Base-by-base conservation (phyloP, 1,140 invertebrate species). In the Zeugodacus cucurbitae region DNA sequence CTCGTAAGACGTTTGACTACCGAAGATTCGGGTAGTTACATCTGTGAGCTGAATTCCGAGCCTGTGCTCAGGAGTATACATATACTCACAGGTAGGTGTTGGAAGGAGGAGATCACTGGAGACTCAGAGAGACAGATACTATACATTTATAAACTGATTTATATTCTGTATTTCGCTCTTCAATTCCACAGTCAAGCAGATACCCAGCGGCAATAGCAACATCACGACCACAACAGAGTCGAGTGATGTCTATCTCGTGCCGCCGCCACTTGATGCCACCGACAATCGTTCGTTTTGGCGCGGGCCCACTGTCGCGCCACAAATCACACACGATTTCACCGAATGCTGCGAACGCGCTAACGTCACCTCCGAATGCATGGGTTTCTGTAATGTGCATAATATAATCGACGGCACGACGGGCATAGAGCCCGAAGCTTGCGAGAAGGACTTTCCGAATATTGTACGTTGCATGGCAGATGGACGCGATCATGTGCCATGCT, bases 401-500 rank as follows among this genome's bases (percentile, higher is more conserved):
- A 97, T 97, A 82, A 91, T 97, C 22, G 96, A 97, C 91, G 96
- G 96, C 17, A 95, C 94, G n/a, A 96, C 96, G 0, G 96, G 96
- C 11, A 95, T 96, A 88, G 96, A 97, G 92, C 96, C 97, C 2
- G 96, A 97, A 90, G 94, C 96, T 34, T 98, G 97, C 90, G 96
- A 97, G 92, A 93, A 94, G 44, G 96, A 97, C 90, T 96, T 98
- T 90, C 96, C 96, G 1, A 93, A 94, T 59, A 97, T 98, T 88
- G 96, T 97, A 20, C 95, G 94, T 44, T 96, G 95, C 90, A 96
- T 96, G 95, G 95, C 95, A 90, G 97, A 97, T 93, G 96, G 96
- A 1, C 94, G 97, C 41, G 97, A 97, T 93, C 97, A 97, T 93
- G 96, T 97, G 58, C 97, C 97, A 0, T 97, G 97, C 93, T 97